Percentiles rank a stretch among this genome's conserved stretches.
Conservation (phyloP, 2,113 vertebrate species). For the Callospermophilus lateralis region DNA sequence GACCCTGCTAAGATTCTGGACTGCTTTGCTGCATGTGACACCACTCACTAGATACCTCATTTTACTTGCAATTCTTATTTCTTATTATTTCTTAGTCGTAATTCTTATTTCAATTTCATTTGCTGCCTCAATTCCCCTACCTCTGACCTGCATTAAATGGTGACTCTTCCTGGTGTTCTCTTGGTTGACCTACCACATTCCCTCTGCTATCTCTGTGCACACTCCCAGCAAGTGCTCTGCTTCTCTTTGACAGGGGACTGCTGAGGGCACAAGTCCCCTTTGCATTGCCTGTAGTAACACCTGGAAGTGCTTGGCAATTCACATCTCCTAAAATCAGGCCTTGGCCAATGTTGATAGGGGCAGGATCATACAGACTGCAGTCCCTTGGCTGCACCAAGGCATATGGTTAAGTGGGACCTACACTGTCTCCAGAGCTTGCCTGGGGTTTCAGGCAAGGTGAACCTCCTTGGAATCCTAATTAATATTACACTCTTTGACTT, state of each 20-base stretch:
- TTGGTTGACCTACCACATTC: not conserved
- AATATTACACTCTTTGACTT: not conserved
- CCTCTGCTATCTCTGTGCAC: not conserved
- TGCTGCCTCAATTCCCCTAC: not conserved
- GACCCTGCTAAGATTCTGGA: not conserved
- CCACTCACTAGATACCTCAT: not conserved
- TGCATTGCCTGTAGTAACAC: not conserved
- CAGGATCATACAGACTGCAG: too few relatives aligned
- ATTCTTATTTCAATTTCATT: not conserved
- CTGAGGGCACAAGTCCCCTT: too few relatives aligned
- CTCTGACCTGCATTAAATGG: not conserved
- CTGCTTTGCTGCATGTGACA: not conserved
- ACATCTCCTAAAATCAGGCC: not conserved
- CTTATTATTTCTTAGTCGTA: not conserved
- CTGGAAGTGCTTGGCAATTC: not conserved
- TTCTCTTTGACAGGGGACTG: not conserved
- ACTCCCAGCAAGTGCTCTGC: not conserved
- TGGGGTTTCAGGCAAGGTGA: not conserved
- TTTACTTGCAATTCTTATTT: not conserved
- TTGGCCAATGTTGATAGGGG: not conserved
- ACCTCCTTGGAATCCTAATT: not conserved
- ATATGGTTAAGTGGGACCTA: not conserved
- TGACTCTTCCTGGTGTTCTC: not conserved
- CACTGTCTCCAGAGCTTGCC: not conserved
- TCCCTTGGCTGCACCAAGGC: not conserved